Conservation (phyloP, 2,797 vertebrate genomes). For the Cichlasoma orientale region DNA sequence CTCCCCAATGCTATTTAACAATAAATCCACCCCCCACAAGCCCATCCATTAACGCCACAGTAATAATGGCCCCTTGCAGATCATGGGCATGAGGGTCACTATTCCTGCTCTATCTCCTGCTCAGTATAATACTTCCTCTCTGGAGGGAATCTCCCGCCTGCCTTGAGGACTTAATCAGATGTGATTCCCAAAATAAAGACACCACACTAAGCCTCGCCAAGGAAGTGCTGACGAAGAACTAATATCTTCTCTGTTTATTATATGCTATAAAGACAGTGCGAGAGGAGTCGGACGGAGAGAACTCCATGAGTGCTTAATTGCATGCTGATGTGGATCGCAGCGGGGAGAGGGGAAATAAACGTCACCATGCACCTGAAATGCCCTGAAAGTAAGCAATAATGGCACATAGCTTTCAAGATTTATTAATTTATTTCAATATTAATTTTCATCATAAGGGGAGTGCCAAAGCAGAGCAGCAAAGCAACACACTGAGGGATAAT, state of each 20-base stretch:
- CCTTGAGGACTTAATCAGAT: conserved; percentile 59
- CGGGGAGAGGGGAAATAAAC: conserved; percentile 8
- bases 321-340: conserved; percentile 58
- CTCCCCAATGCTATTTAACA: background rate
- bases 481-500: conserved; percentile 46
- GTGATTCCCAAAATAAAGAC: conserved; percentile 62
- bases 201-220: conserved; percentile 55
- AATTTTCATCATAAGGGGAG: conserved; percentile 43
- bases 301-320: conserved; percentile 55
- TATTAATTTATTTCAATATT: conserved; percentile 61
- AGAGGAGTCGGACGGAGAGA: conserved; percentile 19
- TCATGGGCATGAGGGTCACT: conserved; percentile 13
- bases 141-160: conserved; percentile 36
- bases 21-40: conserved; percentile 24
- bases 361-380: conserved; percentile 25
- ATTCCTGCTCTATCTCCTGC: conserved; percentile 19
- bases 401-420: conserved; percentile 47
- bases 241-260: conserved; percentile 70
- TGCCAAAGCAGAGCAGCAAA: conserved; percentile 22
- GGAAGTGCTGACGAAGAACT: conserved; percentile 67
- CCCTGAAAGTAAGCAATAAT: conserved; percentile 27
- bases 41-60: conserved; percentile 24
- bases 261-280: conserved; percentile 56
- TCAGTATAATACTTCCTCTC: conserved; percentile 18
- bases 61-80: conserved; percentile 31